Percentiles rank a stretch among this genome's conserved stretches.
Conservation (phyloP, 2,113 vertebrate genomes). For the Bothrops jararaca region DNA sequence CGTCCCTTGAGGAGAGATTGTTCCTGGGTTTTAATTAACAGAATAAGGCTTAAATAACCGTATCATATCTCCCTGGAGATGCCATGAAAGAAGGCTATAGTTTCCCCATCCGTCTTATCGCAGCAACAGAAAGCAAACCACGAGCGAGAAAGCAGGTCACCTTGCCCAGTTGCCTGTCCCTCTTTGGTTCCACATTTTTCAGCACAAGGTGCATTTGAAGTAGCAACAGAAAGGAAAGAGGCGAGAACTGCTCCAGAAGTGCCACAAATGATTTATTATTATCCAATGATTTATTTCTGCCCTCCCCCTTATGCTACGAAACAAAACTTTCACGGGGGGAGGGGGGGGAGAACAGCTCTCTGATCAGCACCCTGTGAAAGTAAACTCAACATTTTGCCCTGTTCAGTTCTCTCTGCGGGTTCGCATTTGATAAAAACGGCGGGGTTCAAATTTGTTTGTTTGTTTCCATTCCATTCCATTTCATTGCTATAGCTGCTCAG, state of each 20-base stretch:
- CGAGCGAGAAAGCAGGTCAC: neutral
- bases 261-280: neutral
- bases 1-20: neutral
- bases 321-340: neutral
- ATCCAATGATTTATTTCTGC: neutral
- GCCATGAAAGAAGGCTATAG: neutral
- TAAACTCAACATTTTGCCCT: neutral
- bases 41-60: neutral
- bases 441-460: too few relatives aligned
- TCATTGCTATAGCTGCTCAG: neutral
- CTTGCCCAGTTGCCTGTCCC: neutral
- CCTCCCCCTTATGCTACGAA: neutral
- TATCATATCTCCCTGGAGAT: neutral
- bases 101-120: neutral
- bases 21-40: neutral
- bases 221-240: neutral
- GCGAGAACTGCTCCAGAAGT: neutral
- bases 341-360: neutral
- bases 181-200: neutral
- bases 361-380: neutral
- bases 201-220: too few relatives aligned
- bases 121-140: neutral
- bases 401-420: neutral
- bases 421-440: neutral
- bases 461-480: neutral